Percentiles rank a stretch among this genome's conserved stretches.
Evolutionary conservation across 2,113 vertebrate genomes (phyloP).

Genomic region (Lampris incognitus): DNA sequence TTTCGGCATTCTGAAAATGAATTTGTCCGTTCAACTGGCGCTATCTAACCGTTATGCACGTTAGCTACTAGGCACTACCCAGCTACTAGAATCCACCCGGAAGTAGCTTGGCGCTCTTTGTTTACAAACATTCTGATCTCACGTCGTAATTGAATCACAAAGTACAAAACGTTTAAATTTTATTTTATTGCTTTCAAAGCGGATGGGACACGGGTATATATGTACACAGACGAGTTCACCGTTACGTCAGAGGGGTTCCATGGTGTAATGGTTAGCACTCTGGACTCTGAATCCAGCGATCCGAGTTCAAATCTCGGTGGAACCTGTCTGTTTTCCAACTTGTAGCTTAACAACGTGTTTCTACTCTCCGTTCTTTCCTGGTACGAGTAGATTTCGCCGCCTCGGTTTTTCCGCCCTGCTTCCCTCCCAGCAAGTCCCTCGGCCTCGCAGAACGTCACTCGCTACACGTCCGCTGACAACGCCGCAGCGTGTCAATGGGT

Average conservation of each 20-base stretch:
- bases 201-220: too few relatives aligned
- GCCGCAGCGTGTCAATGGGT: conserved; percentile 24
- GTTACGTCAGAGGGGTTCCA: conserved; percentile 68
- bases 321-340: conserved; percentile 36
- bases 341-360: not conserved
- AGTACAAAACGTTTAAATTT: too few relatives aligned
- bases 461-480: not conserved
- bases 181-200: too few relatives aligned
- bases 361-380: not conserved
- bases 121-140: too few relatives aligned
- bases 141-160: too few relatives aligned
- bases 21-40: too few relatives aligned
- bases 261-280: conserved; percentile 90
- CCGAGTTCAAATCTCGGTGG: conserved; percentile 86
- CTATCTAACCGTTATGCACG: too few relatives aligned
- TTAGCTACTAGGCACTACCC: too few relatives aligned
- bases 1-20: too few relatives aligned
- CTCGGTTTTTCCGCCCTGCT: not conserved
- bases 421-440: not conserved
- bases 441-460: not conserved
- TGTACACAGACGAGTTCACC: too few relatives aligned
- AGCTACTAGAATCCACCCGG: too few relatives aligned
- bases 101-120: too few relatives aligned
- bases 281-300: conserved; percentile 88
- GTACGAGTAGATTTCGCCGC: not conserved